These are phyloP conservation scores for Neogobius melanostomus DNA, from an alignment of 2,113 vertebrate genomes.

Conservation along the genomic window DNA sequence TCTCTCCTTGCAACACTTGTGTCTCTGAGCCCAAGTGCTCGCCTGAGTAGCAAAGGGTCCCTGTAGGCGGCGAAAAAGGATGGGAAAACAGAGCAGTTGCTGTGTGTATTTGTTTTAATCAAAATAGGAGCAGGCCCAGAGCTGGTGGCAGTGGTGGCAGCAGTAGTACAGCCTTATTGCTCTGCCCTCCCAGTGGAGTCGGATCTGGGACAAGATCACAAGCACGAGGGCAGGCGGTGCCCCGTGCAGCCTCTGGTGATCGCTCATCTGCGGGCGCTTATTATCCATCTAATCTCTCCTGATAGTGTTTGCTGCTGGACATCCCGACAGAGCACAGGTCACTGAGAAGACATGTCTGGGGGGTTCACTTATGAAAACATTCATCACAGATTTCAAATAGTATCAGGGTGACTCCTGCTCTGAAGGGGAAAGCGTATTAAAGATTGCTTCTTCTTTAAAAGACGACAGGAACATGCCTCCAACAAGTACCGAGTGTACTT, in stretches of 20 bases:
- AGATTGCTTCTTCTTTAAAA: constrained; percentile 4
- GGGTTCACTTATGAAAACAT: constrained; percentile 61
- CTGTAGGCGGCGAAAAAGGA: constrained; percentile 42
- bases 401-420: constrained; percentile 47
- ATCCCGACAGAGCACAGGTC: constrained; percentile 63
- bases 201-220: constrained; percentile 63
- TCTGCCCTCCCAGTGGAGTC: constrained; percentile 48
- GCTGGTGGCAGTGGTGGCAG: constrained; percentile 48
- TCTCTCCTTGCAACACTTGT: constrained; percentile 42
- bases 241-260: constrained; percentile 54
- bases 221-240: constrained; percentile 44
- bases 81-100: constrained; percentile 62
- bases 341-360: constrained; percentile 47
- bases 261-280: constrained; percentile 61
- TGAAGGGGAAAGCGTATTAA: constrained; percentile 30
- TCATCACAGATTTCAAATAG: constrained; percentile 56
- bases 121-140: constrained; percentile 55
- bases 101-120: constrained; percentile 69
- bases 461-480: not conserved
- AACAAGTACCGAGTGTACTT: not conserved
- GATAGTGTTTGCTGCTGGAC: constrained; percentile 66
- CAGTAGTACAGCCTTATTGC: constrained; percentile 27
- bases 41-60: constrained; percentile 54
- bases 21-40: constrained; percentile 53
- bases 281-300: constrained; percentile 72